Evolutionary conservation across 2,888 invertebrate species (phyloP).

Genomic region (Andrena bucephala): DNA sequence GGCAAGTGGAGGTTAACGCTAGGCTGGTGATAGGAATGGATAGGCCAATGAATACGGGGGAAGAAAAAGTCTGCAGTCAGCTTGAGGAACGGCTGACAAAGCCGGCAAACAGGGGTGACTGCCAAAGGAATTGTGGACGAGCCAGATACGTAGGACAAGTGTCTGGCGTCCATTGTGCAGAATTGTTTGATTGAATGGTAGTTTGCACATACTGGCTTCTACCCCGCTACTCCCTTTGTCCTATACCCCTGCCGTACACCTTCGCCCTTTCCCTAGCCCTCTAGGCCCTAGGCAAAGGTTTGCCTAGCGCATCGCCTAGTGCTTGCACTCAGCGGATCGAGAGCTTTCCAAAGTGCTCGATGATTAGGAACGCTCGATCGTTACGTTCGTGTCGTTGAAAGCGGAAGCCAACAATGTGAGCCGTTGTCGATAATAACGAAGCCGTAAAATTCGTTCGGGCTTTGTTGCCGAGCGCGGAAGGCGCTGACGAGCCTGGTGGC

Average conservation of each 20-base stretch:
- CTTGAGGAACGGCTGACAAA: conserved; percentile 47
- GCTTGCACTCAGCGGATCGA: conserved; percentile 57
- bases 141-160: conserved; percentile 59
- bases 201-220: conserved; percentile 54
- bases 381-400: conserved; percentile 56
- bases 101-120: conserved; percentile 61
- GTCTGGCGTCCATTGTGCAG: conserved; percentile 65
- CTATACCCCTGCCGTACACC: neutral
- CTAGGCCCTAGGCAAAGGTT: conserved; percentile 59
- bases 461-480: conserved; percentile 32
- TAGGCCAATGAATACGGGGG: conserved; percentile 23
- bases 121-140: conserved; percentile 66
- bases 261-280: conserved; percentile 10
- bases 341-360: conserved; percentile 63
- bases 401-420: conserved; percentile 61
- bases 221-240: conserved; percentile 3
- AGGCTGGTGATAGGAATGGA: neutral
- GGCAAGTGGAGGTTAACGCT: conserved; percentile 1
- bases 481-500: conserved; percentile 31
- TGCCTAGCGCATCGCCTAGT: conserved; percentile 62
- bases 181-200: conserved; percentile 65
- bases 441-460: conserved; percentile 57
- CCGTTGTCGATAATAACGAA: conserved; percentile 60
- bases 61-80: conserved; percentile 52
- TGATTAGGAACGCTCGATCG: conserved; percentile 65